phyloP scores from a whole-genome alignment of 1,140 invertebrate species.

The Drosophila trapezifrons region DNA sequence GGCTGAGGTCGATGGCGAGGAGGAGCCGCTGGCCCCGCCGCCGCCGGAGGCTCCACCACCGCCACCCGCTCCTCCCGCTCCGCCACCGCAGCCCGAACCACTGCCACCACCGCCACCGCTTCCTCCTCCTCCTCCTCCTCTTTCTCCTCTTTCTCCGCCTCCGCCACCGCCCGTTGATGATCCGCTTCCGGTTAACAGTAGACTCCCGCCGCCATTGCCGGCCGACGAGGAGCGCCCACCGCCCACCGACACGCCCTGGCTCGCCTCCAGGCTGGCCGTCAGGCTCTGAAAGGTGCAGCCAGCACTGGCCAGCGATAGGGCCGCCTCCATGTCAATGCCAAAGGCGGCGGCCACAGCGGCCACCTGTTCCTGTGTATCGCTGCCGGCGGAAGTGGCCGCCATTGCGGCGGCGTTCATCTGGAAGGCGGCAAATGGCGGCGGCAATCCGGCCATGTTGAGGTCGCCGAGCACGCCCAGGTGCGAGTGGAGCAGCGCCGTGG shows the following conservation, averaged over 20 bases:
- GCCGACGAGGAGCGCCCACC: slow-evolving; percentile 29
- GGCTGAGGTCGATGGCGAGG: slow-evolving; percentile 77
- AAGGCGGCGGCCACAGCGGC: slow-evolving; percentile 70
- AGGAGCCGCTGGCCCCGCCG: slow-evolving; percentile 49
- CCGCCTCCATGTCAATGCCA: slow-evolving; percentile 78
- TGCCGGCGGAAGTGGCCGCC: slow-evolving; percentile 82
- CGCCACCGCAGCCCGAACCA: slow-evolving; percentile 31
- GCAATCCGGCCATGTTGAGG: slow-evolving; percentile 84
- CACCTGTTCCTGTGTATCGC: slow-evolving; percentile 85
- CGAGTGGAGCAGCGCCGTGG: slow-evolving; percentile 85
- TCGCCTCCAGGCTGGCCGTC: slow-evolving; percentile 55
- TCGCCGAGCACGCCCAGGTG: slow-evolving; percentile 69
- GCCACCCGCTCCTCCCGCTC: slow-evolving; percentile 26
- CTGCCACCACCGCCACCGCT: slow-evolving; percentile 20
- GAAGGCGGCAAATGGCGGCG: slow-evolving; percentile 80
- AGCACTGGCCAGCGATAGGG: slow-evolving; percentile 84
- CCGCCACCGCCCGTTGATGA: slow-evolving; percentile 17
- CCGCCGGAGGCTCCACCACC: slow-evolving; percentile 24
- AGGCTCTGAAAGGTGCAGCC: slow-evolving; percentile 66
- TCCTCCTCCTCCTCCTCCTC: slow-evolving; percentile 24
- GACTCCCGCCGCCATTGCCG: slow-evolving; percentile 30
- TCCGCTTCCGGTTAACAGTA: slow-evolving; percentile 9
- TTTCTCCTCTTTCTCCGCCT: slow-evolving; percentile 7
- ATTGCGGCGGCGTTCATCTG: slow-evolving; percentile 84
- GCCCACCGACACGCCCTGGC: slow-evolving; percentile 16